Base-by-base conservation (phyloP, 1,140 invertebrate species). In the Hetaerina americana region DNA sequence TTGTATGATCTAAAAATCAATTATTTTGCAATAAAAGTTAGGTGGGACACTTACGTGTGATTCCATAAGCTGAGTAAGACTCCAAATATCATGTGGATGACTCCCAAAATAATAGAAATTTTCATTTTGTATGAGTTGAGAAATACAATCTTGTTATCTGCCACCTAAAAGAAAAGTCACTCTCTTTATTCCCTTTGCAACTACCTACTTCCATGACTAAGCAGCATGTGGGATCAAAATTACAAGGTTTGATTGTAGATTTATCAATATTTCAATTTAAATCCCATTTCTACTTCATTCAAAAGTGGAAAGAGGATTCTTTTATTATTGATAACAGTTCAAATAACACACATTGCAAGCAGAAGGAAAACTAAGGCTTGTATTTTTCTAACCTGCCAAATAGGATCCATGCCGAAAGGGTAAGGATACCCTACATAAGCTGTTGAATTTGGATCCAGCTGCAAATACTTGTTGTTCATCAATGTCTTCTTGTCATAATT, bases 51-150 rank as follows among this genome's bases (percentile, higher is more conserved):
- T 84, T 79, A 88, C 84, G 85, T 76, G 76, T 92, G 87, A 80
- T 93, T 92, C 83, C 88, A 91, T 15, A 92, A 83, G 73, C 91
- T 90, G 75, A 97, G 85, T 5, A 88, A 80, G 12, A 96, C 90
- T 66, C 94, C 94, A 81, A 96, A 96, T 75, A 95, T 82, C 94
- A 97, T 97, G 79, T 97, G 94, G 75, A 89, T 82, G 0, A 96
- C 91, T 5, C 94, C 94, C 74, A 97, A 86, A 77, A 96, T 95
- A 66, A 97, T 94, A 0, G 94, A 96, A 69, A 96, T 90, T 81
- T 97, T 97, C 94, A 97, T 97, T 82, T 96, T 96, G 81, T 93
- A 96, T 0, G 92, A 91, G 81, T 96, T 96, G 74, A 93, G 86
- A 78, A 95, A 96, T 66, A 94, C 90, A 72, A 96, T 95, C 81